Percentiles rank a stretch among this genome's conserved stretches.
These are phyloP conservation scores for Neotoxoptera formosana DNA, from an alignment of 1,140 invertebrate genomes.

Conservation along the genomic window DNA sequence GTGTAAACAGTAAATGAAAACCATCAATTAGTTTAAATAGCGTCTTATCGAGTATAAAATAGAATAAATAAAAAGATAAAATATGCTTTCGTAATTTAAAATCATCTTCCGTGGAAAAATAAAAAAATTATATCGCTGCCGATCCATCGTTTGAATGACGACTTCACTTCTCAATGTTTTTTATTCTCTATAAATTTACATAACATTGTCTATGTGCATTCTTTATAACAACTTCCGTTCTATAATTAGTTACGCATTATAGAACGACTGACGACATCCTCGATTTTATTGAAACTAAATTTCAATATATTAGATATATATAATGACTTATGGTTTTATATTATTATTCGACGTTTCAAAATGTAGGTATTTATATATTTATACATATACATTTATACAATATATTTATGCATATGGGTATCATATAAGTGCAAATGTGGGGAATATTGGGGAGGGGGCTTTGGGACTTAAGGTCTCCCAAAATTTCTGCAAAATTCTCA, in stretches of 20 bases:
- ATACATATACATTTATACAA: too few species aligned
- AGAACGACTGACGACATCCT: background rate
- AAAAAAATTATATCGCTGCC: background rate
- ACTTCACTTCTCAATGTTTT: background rate
- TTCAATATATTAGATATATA: background rate
- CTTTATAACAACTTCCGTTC: background rate
- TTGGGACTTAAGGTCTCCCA: too few species aligned
- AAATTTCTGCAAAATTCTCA: too few species aligned
- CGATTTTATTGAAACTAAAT: background rate
- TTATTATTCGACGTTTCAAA: background rate
- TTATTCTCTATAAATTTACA: background rate
- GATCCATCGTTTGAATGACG: background rate
- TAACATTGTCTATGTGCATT: background rate
- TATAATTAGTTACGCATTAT: background rate
- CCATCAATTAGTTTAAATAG: background rate
- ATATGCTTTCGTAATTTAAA: background rate
- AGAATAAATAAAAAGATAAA: background rate
- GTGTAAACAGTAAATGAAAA: background rate
- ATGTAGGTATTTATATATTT: background rate
- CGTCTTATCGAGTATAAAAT: background rate
- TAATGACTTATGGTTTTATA: background rate
- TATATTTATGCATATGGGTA: too few species aligned
- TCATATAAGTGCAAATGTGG: too few species aligned
- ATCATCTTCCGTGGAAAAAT: background rate
- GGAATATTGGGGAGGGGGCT: too few species aligned